Evolutionary conservation across 2,113 vertebrate genomes (phyloP), one percentile per base, ranked within the genome.

Genomic region (Genyomyrus donnyi): DNA sequence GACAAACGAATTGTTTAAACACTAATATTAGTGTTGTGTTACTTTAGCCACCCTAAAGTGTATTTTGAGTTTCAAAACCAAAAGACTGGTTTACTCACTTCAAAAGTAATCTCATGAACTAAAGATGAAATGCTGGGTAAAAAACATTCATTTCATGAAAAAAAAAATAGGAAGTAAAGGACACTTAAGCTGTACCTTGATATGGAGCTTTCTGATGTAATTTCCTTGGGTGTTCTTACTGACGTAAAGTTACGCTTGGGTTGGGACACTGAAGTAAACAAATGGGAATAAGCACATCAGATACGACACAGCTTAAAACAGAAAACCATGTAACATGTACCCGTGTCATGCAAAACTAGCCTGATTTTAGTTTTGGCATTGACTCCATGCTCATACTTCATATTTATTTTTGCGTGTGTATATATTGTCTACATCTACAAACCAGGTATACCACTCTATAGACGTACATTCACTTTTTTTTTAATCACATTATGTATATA

Each of bases 141-240:
- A 17, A 80, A 80, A 13, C 31, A 39, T 80, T 80, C 17, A 35
- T 42, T 42, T 42, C 10, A 70, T 11, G n/a, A 70, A 80, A 80
- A 80, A 80, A 77, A 42, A 39, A 74, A 15, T 35, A 77, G 74
- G 74, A 77, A 42, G 31, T 70, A 42, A 5, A 58, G n/a, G 13
- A 50, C 11, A 70, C 24, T 21, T 15, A 8, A 4, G 8, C 46
- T 90, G 90, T 93, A 98, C 97, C 97, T 98, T 95, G 97, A 98
- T 95, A 98, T 96, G 91, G 97, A 98, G 93, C 94, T 98, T 95
- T 98, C 97, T 21, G 97, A 98, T 0, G 97, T 97, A 91, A 98
- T 97, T 93, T 98, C 97, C 96, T 98, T 98, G 88, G 97, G 97
- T 89, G 97, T 97, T 92, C 97, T 95, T 94, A 98, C 95, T 2